Percentiles rank a stretch among this genome's conserved stretches.
Conservation (phyloP, 2,797 vertebrate genomes). For the Acanthiza pusilla region DNA sequence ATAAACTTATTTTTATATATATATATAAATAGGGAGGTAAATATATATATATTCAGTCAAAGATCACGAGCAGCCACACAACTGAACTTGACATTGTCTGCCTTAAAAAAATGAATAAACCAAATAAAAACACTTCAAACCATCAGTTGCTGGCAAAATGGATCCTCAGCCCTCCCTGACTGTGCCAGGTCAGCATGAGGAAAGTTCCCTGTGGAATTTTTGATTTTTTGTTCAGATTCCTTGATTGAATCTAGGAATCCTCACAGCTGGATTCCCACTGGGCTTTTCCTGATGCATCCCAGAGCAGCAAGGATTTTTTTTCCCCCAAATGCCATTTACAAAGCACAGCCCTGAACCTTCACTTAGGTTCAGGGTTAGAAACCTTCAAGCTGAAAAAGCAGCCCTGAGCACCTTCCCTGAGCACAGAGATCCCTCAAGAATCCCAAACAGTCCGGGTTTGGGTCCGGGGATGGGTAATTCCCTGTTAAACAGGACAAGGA, state of each 20-base stretch:
- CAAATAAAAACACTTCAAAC: neutral
- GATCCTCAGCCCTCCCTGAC: neutral
- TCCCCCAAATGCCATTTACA: neutral
- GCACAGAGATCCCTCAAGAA: neutral
- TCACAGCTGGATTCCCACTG: fast-evolving
- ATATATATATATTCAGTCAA: neutral
- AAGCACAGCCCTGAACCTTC: neutral
- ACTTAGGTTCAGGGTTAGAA: too few species aligned
- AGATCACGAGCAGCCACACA: neutral
- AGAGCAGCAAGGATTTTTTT: too few species aligned
- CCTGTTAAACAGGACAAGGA: neutral
- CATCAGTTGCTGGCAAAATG: neutral
- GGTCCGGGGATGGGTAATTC: neutral
- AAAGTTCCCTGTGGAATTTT: neutral
- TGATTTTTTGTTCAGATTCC: neutral
- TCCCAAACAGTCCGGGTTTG: neutral
- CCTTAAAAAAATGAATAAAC: neutral
- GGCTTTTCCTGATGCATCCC: neutral
- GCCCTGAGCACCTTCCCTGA: neutral
- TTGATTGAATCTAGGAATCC: neutral
- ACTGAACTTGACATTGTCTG: neutral
- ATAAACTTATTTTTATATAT: too few species aligned
- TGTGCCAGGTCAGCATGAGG: neutral
- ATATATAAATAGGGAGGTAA: too few species aligned
- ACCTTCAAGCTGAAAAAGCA: neutral